Base-by-base conservation (phyloP, 2,888 invertebrate species). In the Conistra vaccinii region DNA sequence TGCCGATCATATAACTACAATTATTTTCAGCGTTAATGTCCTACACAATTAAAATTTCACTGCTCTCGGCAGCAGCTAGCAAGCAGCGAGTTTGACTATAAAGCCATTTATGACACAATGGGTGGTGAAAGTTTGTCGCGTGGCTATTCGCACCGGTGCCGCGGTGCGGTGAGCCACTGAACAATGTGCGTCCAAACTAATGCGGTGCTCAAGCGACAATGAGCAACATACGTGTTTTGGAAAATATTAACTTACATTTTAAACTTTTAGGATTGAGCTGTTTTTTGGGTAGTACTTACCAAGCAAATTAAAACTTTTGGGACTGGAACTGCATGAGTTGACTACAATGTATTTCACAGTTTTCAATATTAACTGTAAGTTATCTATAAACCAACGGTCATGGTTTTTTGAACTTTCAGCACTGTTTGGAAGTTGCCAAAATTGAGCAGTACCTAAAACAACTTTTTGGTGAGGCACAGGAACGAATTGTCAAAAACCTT, bases 51-150 rank as follows among this genome's bases (percentile, higher is more conserved):
- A 78, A 26, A 69, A 42, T 29, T 35, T 32, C 35, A 48, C 53
- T 71, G 29, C 26, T 53, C 71, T 68, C 35, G 10, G 66, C 39
- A 39, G 53, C 53, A 58, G 17, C 58, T 42, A 61, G 14, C 39
- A 26, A 78, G 39, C 61, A 42, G 68, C 48, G 58, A 70, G 60
- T 85, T 81, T 55, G 57, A 55, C 39, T 42, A 32, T 45, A 32
- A 62, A 66, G 53, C 55, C 42, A 63, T 48, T 58, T n/a, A 10
- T 4, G 32, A 26, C 32, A 84, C 84, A 84, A 86, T 80, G 68
- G 57, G 20, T 20, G 12, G 35, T 75, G 68, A 65, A 76, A 86
- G 76, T 86, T 84, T 23, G 77, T 67, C 61, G 45, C 35, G 51
- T 7, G 32, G 23, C 53, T 42, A 29, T 14, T 48, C 45, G 23